Conservation (phyloP, 2,113 vertebrate genomes). For the Jaculus jaculus region DNA sequence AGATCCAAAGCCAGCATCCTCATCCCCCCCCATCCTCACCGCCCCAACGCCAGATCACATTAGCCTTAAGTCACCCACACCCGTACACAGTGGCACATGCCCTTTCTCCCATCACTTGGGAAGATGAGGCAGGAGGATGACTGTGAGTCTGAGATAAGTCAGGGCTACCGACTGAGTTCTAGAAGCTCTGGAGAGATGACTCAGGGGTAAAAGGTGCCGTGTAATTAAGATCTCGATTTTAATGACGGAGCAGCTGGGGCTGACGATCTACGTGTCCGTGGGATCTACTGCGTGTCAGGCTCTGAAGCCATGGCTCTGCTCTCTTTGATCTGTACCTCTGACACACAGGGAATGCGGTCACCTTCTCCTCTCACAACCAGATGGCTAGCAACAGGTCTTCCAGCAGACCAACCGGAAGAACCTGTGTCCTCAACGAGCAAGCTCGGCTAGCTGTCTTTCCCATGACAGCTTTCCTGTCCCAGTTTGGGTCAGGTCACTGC, state of each 20-base stretch:
- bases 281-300: not conserved
- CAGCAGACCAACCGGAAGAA: not conserved
- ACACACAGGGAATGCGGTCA: not conserved
- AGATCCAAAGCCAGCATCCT: too few species aligned
- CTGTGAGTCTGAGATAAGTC: too few species aligned
- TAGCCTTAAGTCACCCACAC: too few species aligned
- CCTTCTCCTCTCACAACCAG: not conserved
- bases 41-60: not conserved
- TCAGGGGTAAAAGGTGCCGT: not conserved
- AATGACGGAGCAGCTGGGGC: too few species aligned
- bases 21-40: too few species aligned
- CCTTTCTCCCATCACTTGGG: too few species aligned
- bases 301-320: not conserved
- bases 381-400: not conserved
- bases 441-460: not conserved
- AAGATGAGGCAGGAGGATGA: too few species aligned
- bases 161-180: too few species aligned
- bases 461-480: not conserved
- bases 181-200: too few species aligned
- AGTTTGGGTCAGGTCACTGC: not conserved
- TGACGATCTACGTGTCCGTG: not conserved
- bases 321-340: not conserved
- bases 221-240: too few species aligned
- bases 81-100: too few species aligned
- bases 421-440: not conserved